Base-by-base conservation (phyloP, 2,797 vertebrate genomes). In the Enteromius anoplus region DNA sequence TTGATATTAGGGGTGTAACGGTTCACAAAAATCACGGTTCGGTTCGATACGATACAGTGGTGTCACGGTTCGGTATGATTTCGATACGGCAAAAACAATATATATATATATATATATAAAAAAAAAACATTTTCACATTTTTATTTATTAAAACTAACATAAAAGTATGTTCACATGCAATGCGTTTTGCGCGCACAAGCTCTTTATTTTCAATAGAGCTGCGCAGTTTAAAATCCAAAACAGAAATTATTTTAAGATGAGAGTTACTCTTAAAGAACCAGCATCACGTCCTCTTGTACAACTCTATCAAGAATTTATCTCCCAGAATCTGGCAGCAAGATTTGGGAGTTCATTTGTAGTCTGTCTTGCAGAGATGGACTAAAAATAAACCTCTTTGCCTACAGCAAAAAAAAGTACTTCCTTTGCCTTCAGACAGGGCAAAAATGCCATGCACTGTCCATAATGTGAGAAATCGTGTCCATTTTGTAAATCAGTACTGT, bases 401-500 rank as follows among this genome's bases (percentile, higher is more conserved):
- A 51, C 49, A 51, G 17, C 49, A 40, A 42, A 51, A 51, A 47
- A 51, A 19, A 19, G 49, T 51, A 51, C 49, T 51, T 17, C 47
- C 47, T 49, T 55, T 58, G n/a, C 55, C 58, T 66, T 40, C 19
- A 21, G 17, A 32, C 49, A 70, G 62, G 68, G 34, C 45, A 86
- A 62, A 91, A 92, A 92, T 91, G 89, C 92, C 91, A 91, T 69
- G 55, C 83, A 88, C 89, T 77, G 84, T 85, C 88, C 87, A 84
- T 82, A 86, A 90, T 84, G 89, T 87, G 82, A 83, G 86, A 55
- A 83, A 88, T 87, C 87, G 88, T 93, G 92, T 92, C 90, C 90
- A 49, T 78, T 86, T 85, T 82, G 64, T 80, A 77, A 88, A 93
- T 94, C 92, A 29, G 93, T 93, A 87, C 89, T 91, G 92, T 89